A percentile compares a stretch with the other conserved stretches of the same genome.
phyloP scores from a whole-genome alignment of 1,140 invertebrate species.

The Luehdorfia chinensis region DNA sequence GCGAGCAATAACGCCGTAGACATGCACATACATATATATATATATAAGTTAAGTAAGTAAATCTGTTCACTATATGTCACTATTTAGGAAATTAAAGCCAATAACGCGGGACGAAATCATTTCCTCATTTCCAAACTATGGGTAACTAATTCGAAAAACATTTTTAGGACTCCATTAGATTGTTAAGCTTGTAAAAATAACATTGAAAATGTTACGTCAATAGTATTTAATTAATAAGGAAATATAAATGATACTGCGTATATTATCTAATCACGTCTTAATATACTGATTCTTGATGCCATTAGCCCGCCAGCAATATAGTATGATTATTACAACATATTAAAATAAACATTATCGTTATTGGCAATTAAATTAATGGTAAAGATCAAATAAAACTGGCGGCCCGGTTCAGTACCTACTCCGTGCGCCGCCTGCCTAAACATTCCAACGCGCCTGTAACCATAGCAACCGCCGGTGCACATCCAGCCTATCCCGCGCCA shows the following conservation, averaged over 20 bases:
- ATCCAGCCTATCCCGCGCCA: slow-evolving; percentile 30
- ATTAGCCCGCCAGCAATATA: slow-evolving; percentile 7
- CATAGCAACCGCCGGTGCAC: slow-evolving; percentile 56
- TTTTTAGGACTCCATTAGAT: too few species aligned
- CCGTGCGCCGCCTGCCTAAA: slow-evolving; percentile 36
- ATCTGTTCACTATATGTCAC: too few species aligned
- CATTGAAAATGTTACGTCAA: too few species aligned
- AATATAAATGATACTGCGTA: slow-evolving; percentile 3
- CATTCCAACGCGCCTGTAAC: slow-evolving; percentile 65
- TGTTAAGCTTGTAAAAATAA: slow-evolving; percentile 20
- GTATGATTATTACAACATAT: slow-evolving; percentile 14
- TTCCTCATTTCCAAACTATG: too few species aligned
- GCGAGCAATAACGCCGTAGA: too few species aligned
- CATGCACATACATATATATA: too few species aligned
- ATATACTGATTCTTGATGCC: slow-evolving; percentile 7
- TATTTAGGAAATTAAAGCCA: too few species aligned
- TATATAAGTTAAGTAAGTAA: too few species aligned
- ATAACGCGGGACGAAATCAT: too few species aligned
- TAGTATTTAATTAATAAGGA: slow-evolving; percentile 5
- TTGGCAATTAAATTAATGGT: slow-evolving; percentile 53
- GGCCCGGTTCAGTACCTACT: slow-evolving; percentile 51
- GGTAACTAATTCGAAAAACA: too few species aligned
- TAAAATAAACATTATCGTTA: slow-evolving; percentile 27
- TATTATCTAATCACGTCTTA: slow-evolving; percentile 1
- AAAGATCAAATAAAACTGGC: slow-evolving; percentile 50